phyloP scores from a whole-genome alignment of 2,797 vertebrate genomes.

The Fundulus diaphanus region DNA sequence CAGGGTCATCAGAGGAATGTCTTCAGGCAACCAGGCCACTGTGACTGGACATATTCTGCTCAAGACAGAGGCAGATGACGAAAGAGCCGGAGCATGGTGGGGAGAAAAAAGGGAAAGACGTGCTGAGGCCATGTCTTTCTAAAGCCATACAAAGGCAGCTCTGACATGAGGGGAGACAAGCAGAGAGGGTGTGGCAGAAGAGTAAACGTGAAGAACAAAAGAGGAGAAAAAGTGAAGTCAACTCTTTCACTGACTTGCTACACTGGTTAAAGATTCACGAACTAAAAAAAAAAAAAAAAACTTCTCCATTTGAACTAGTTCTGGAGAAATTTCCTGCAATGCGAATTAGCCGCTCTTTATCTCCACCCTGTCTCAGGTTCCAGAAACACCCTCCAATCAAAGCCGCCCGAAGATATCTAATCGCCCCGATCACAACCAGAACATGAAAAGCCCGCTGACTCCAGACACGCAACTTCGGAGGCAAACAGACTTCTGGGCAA shows the following conservation, averaged over 20 bases:
- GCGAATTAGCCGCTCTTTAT: constrained; percentile 35
- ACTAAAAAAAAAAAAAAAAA: constrained; percentile 16
- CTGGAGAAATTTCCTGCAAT: constrained; percentile 23
- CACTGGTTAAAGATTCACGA: not conserved
- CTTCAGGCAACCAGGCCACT: constrained; percentile 49
- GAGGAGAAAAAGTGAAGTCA: constrained; percentile 18
- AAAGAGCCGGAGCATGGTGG: constrained; percentile 19
- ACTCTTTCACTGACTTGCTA: not conserved
- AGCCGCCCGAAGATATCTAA: constrained; percentile 54
- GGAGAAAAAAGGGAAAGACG: constrained; percentile 33
- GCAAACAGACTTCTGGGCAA: constrained; percentile 61
- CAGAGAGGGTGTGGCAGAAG: constrained; percentile 36
- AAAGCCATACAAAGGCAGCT: constrained; percentile 60
- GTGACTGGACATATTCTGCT: constrained; percentile 65
- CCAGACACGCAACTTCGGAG: constrained; percentile 38
- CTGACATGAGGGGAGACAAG: constrained; percentile 52
- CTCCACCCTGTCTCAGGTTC: constrained; percentile 38
- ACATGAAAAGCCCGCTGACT: constrained; percentile 59
- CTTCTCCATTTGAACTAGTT: not conserved
- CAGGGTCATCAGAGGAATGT: constrained; percentile 66
- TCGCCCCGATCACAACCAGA: constrained; percentile 48
- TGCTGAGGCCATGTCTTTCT: constrained; percentile 55
- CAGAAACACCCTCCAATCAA: constrained; percentile 64
- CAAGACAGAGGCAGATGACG: constrained; percentile 43
- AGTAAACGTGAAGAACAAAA: constrained; percentile 32